A percentile compares a stretch with the other conserved stretches of the same genome.
Conservation (phyloP, 2,888 invertebrate species). For the Congeria kusceri region DNA sequence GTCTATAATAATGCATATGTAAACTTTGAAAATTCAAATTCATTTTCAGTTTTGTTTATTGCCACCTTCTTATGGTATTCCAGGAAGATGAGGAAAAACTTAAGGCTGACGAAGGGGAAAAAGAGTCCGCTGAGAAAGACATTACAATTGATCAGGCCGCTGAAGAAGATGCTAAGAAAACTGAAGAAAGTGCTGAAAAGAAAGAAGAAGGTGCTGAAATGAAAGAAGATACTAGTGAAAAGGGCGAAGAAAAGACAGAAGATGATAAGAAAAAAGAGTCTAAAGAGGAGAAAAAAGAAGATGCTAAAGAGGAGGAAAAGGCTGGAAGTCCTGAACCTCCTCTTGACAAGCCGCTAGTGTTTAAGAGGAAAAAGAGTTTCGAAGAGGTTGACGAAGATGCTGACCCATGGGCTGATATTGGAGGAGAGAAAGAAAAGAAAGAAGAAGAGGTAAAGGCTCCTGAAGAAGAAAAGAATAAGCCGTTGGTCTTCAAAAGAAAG, state of each 20-base stretch:
- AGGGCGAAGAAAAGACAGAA: slow-evolving; percentile 29
- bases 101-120: slow-evolving; percentile 56
- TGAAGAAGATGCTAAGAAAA: slow-evolving; percentile 50
- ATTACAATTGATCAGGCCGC: slow-evolving; percentile 51
- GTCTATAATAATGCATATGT: neutral
- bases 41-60: neutral
- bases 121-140: slow-evolving; percentile 56
- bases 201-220: slow-evolving; percentile 19
- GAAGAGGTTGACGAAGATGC: slow-evolving; percentile 35
- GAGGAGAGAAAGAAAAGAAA: slow-evolving; percentile 21
- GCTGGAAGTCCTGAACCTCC: neutral
- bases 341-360: slow-evolving; percentile 11
- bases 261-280: slow-evolving; percentile 37
- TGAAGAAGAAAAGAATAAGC: slow-evolving; percentile 30
- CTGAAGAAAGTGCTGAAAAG: slow-evolving; percentile 37
- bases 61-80: neutral
- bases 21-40: no score
- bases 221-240: slow-evolving; percentile 13
- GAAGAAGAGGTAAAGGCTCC: slow-evolving; percentile 19
- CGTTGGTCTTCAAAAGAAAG: slow-evolving; percentile 42
- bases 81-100: slow-evolving; percentile 60
- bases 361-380: slow-evolving; percentile 25
- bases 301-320: slow-evolving; percentile 29
- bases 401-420: slow-evolving; percentile 30
- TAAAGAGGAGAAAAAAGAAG: slow-evolving; percentile 36